Conservation (phyloP, 2,888 invertebrate species). For the Watsonalla cultraria region DNA sequence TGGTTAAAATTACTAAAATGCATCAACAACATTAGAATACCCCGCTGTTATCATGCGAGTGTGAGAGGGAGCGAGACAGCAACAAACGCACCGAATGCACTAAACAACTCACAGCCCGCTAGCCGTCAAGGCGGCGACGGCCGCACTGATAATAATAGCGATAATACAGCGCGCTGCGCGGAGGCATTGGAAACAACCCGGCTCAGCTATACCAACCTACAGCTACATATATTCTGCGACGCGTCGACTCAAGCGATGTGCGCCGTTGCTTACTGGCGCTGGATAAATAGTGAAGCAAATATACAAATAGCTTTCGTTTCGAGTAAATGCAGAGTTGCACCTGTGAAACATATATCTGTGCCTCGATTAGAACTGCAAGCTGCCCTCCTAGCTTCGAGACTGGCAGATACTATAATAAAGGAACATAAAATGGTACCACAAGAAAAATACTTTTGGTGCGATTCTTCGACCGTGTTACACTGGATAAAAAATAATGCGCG, state of each 20-base stretch:
- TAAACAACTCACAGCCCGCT: too few relatives aligned
- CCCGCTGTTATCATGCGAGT: too few relatives aligned
- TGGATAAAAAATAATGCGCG: conserved; percentile 10
- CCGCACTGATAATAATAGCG: too few relatives aligned
- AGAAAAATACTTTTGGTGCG: conserved; percentile 7
- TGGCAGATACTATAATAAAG: conserved; percentile 6
- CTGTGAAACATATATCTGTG: conserved; percentile 7
- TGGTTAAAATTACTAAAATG: conserved; percentile 11
- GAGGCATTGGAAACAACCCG: too few relatives aligned
- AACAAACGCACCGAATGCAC: too few relatives aligned
- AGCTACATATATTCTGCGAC: conserved; percentile 9
- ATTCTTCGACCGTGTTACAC: conserved; percentile 7
- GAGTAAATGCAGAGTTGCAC: conserved; percentile 8
- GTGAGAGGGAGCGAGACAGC: too few relatives aligned
- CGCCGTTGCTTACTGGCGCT: conserved; percentile 11
- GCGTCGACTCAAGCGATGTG: conserved; percentile 3
- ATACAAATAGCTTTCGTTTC: conserved; percentile 3
- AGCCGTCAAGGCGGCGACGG: too few relatives aligned
- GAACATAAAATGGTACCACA: conserved; percentile 6
- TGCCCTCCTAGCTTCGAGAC: conserved; percentile 8
- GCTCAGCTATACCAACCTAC: conserved; percentile 4
- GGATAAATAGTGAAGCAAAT: not conserved
- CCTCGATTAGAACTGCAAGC: conserved; percentile 15
- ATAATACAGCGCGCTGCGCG: too few relatives aligned
- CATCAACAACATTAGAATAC: conserved; percentile 4